Percentiles rank a stretch among this genome's conserved stretches.
phyloP scores from a whole-genome alignment of 2,888 invertebrate genomes.

The Heliconius charithonia region DNA sequence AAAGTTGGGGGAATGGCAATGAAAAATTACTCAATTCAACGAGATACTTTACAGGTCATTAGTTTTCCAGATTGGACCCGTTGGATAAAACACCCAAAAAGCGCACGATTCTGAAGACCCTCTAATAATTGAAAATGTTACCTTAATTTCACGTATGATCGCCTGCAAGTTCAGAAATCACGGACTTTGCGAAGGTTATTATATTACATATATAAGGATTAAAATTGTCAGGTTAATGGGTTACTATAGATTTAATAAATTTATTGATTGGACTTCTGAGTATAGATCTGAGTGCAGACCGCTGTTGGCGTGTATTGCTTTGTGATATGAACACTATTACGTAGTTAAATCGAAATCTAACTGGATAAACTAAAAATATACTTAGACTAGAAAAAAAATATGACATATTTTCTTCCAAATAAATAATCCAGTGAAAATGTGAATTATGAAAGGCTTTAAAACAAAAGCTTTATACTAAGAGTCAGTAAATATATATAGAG shows the following conservation, averaged over 20 bases:
- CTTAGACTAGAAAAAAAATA: too few relatives aligned
- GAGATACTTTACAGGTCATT: constrained; percentile 80
- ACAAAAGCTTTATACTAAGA: neutral
- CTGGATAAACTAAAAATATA: too few relatives aligned
- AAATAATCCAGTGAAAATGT: too few relatives aligned
- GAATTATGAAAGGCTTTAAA: neutral
- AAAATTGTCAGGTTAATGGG: constrained; percentile 7
- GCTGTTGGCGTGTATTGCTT: neutral
- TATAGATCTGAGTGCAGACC: neutral
- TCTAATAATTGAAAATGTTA: constrained; percentile 60
- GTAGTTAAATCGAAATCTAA: too few relatives aligned
- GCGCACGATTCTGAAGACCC: constrained; percentile 50
- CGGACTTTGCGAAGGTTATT: constrained; percentile 22
- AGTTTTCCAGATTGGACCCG: constrained; percentile 72
- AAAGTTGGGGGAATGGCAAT: constrained; percentile 54
- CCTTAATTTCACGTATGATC: constrained; percentile 65
- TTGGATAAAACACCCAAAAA: constrained; percentile 66
- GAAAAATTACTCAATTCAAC: constrained; percentile 73
- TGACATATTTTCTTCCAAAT: too few relatives aligned
- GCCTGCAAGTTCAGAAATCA: constrained; percentile 49
- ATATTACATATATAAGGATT: constrained; percentile 17
- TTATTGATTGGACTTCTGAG: neutral
- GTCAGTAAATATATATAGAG: constrained; percentile 10
- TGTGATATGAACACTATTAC: neutral
- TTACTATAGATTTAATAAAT: neutral